These are phyloP conservation scores for Apis florea DNA, from an alignment of 1,140 invertebrate species.

Conservation along the genomic window DNA sequence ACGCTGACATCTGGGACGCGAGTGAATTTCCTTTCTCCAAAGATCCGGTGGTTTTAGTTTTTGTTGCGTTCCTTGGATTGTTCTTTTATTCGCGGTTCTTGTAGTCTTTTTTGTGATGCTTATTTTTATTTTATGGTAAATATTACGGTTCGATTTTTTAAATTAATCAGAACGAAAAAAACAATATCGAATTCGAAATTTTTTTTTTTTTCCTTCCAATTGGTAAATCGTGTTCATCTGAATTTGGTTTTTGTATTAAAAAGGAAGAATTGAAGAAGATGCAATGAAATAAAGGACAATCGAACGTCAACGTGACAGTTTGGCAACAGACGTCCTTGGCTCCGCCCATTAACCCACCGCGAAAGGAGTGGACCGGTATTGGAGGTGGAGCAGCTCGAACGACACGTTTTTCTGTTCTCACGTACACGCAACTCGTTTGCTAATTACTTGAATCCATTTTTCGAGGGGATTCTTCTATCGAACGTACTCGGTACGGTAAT, in stretches of 20 bases:
- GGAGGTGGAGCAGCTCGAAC: constrained; percentile 42
- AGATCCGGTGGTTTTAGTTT: neutral
- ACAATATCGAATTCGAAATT: too few relatives aligned
- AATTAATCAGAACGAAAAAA: neutral
- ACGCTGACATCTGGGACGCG: constrained; percentile 32
- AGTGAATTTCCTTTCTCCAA: neutral
- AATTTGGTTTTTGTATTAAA: neutral
- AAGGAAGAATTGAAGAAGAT: neutral
- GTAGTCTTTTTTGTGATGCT: neutral
- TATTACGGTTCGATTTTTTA: neutral
- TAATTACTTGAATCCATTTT: constrained; percentile 19
- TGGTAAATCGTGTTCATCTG: neutral
- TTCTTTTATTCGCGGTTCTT: too few relatives aligned
- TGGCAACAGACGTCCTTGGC: constrained; percentile 46
- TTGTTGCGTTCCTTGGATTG: neutral
- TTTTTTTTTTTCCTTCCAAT: too few relatives aligned
- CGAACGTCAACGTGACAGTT: constrained; percentile 32
- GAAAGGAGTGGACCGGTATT: constrained; percentile 52
- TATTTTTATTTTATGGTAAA: neutral
- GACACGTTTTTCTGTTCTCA: constrained; percentile 41
- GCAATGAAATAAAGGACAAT: neutral
- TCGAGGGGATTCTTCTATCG: neutral
- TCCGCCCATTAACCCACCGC: constrained; percentile 51
- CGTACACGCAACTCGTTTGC: constrained; percentile 15
- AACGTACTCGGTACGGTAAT: neutral